Percentiles rank a stretch among this genome's conserved stretches.
Evolutionary conservation across 1,140 invertebrate genomes (phyloP).

Genomic region (Diachasmimorpha longicaudata): DNA sequence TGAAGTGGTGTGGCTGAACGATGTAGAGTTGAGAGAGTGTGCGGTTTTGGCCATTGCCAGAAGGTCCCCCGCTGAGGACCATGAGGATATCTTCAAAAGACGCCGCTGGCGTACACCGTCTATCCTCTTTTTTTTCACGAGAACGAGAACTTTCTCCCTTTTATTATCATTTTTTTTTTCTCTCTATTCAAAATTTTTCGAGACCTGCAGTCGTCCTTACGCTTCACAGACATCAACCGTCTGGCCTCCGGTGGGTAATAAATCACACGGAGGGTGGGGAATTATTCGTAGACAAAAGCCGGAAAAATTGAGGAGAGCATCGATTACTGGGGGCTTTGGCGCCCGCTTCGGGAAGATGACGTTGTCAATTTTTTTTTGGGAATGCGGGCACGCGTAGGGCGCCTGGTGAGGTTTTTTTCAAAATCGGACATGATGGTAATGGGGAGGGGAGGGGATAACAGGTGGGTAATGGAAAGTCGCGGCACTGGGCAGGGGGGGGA

Average conservation of each 20-base stretch:
- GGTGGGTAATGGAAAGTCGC: conserved; percentile 30
- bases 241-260: conserved; percentile 25
- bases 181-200: conserved; percentile 22
- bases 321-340: conserved; percentile 33
- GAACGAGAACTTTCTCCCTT: conserved; percentile 16
- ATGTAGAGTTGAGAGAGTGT: conserved; percentile 13
- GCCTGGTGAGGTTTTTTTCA: not conserved
- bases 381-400: conserved; percentile 32
- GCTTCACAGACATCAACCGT: conserved; percentile 21
- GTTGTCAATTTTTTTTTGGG: conserved; percentile 34
- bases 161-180: conserved; percentile 10
- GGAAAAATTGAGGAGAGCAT: conserved; percentile 45
- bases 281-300: conserved; percentile 43
- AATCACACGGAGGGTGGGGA: conserved; percentile 26
- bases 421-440: not conserved
- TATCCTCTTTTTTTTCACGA: conserved; percentile 14
- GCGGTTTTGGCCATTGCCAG: conserved; percentile 45
- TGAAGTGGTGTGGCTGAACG: not conserved
- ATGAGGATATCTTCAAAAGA: conserved; percentile 43
- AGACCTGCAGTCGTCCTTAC: conserved; percentile 6
- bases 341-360: conserved; percentile 31
- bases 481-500: too few relatives aligned
- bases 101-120: conserved; percentile 27
- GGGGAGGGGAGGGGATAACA: not conserved
- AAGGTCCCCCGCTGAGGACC: conserved; percentile 42